Evolutionary conservation across 2,113 vertebrate genomes (phyloP).

Genomic region (Cynopterus brachyotis): DNA sequence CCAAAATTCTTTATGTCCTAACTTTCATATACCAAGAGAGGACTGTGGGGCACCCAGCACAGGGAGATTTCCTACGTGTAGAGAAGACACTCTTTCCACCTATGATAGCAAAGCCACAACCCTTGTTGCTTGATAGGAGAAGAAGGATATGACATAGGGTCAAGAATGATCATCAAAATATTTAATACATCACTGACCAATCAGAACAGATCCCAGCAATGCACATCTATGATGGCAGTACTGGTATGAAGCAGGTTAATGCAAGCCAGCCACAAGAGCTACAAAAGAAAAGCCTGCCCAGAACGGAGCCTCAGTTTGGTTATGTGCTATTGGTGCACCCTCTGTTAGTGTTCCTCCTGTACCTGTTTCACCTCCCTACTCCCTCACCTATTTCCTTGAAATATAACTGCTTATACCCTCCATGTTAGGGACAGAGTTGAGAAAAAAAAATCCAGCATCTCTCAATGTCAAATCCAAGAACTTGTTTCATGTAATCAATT

Average conservation of each 20-base stretch:
- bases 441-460: not conserved
- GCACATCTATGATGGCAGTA: too few relatives aligned
- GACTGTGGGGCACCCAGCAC: not conserved
- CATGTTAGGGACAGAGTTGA: not conserved
- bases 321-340: rapidly evolving
- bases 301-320: not conserved
- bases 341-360: not conserved
- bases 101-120: not conserved
- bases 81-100: not conserved
- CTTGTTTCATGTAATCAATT: not conserved
- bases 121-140: not conserved
- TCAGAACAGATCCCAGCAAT: not conserved
- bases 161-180: not conserved
- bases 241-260: too few relatives aligned
- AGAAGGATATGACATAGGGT: not conserved
- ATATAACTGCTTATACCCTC: not conserved
- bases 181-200: not conserved
- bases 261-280: not conserved
- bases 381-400: not conserved
- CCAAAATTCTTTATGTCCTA: not conserved
- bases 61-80: not conserved
- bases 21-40: not conserved
- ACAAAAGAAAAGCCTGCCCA: not conserved
- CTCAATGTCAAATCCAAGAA: not conserved
- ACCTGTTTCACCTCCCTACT: too few relatives aligned